Conservation (phyloP, 2,888 invertebrate genomes). For the Beris chalybata region DNA sequence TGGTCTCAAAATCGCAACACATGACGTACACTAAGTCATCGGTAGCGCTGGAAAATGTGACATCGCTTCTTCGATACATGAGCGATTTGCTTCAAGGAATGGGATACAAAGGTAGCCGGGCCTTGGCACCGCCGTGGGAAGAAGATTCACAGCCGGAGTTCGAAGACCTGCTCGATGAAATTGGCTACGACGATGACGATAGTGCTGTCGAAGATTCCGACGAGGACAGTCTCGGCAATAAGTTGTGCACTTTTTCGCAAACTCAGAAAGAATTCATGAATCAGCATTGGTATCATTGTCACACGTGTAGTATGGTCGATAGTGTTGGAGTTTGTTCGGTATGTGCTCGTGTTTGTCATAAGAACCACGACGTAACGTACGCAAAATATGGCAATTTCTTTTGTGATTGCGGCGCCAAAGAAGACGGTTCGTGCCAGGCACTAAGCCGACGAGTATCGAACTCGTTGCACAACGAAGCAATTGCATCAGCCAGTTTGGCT, state of each 20-base stretch:
- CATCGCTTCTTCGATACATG: constrained; percentile 81
- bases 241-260: constrained; percentile 94
- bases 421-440: constrained; percentile 76
- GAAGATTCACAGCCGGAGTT: constrained; percentile 73
- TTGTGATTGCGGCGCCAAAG: constrained; percentile 98
- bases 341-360: constrained; percentile 95
- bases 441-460: constrained; percentile 51
- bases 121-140: constrained; percentile 76
- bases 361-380: constrained; percentile 94
- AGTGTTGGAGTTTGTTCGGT: constrained; percentile 97
- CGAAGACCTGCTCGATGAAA: constrained; percentile 84
- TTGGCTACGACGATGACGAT: constrained; percentile 89
- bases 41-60: constrained; percentile 72
- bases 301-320: constrained; percentile 98
- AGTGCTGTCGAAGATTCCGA: constrained; percentile 76
- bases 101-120: constrained; percentile 56
- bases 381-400: constrained; percentile 99
- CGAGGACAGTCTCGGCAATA: constrained; percentile 58
- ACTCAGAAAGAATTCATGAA: constrained; percentile 98
- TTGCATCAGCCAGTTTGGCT: constrained; percentile 39
- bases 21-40: constrained; percentile 42
- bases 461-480: constrained; percentile 25
- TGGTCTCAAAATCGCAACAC: constrained; percentile 42
- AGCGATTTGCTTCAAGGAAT: constrained; percentile 64
- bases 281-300: constrained; percentile 98